phyloP scores from a whole-genome alignment of 1,140 invertebrate genomes.

The Listronotus oregonensis region DNA sequence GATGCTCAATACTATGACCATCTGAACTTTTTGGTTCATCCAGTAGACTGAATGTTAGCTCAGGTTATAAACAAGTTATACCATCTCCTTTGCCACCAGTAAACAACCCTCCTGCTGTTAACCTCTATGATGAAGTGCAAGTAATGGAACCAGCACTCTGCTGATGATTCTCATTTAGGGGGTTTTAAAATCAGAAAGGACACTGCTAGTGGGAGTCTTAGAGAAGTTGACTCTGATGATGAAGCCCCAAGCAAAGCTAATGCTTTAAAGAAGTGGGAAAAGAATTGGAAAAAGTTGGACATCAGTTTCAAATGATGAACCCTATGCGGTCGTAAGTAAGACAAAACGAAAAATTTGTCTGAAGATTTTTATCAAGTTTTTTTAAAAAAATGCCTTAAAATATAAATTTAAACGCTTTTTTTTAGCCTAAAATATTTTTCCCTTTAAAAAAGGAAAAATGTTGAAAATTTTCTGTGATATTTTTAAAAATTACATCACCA shows the following conservation, averaged over 20 bases:
- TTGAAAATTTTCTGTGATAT: too few species aligned
- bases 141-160: conserved; percentile 67
- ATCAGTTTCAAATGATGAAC: conserved; percentile 75
- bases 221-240: conserved; percentile 3
- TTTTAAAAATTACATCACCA: too few species aligned
- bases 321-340: conserved; percentile 81
- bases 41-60: conserved; percentile 58
- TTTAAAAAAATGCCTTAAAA: conserved; percentile 5
- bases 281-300: conserved; percentile 59
- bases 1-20: conserved; percentile 71
- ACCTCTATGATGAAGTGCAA: conserved; percentile 72
- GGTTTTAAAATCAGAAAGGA: conserved; percentile 76
- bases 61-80: conserved; percentile 68
- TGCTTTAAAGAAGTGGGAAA: conserved; percentile 12
- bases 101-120: conserved; percentile 57
- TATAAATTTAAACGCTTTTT: not conserved
- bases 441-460: too few species aligned
- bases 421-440: too few species aligned
- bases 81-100: conserved; percentile 50
- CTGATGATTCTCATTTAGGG: conserved; percentile 77
- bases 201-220: conserved; percentile 50
- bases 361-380: not conserved
- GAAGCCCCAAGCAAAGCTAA: not conserved
- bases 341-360: conserved; percentile 73
- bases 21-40: conserved; percentile 76